These are phyloP conservation scores for Matsumurasca onukii DNA, from an alignment of 1,140 invertebrate genomes.

Conservation along the genomic window DNA sequence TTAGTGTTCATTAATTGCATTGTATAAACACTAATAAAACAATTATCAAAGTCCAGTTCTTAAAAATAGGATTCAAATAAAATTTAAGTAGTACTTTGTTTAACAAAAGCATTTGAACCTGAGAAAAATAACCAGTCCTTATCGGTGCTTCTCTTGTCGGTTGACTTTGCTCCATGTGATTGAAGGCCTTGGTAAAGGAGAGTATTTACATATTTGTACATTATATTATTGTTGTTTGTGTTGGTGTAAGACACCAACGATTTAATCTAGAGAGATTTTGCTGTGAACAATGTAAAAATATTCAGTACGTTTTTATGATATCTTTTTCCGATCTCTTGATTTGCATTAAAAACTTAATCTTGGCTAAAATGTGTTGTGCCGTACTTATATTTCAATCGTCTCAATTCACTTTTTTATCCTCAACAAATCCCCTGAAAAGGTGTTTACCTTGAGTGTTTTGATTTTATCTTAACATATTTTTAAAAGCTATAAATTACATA, in stretches of 20 bases:
- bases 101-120: too few species aligned
- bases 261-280: constrained; percentile 4
- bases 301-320: constrained; percentile 13
- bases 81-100: too few species aligned
- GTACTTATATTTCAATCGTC: too few species aligned
- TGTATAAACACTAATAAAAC: too few species aligned
- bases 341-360: constrained; percentile 24
- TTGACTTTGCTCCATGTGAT: constrained; percentile 17
- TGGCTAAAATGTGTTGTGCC: neutral
- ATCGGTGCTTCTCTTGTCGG: too few species aligned
- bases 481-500: constrained; percentile 27
- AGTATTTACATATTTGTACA: constrained; percentile 20
- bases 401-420: too few species aligned
- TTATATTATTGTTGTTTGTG: constrained; percentile 6
- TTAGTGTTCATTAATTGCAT: too few species aligned
- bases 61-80: too few species aligned
- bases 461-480: neutral
- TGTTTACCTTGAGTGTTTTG: constrained; percentile 10
- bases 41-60: too few species aligned
- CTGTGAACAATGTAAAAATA: constrained; percentile 14
- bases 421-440: too few species aligned
- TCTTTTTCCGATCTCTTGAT: constrained; percentile 15
- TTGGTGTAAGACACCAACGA: neutral
- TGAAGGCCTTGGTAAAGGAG: constrained; percentile 15
- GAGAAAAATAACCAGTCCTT: too few species aligned